phyloP scores from a whole-genome alignment of 2,113 vertebrate genomes.

The Chlamydotis undulata region DNA sequence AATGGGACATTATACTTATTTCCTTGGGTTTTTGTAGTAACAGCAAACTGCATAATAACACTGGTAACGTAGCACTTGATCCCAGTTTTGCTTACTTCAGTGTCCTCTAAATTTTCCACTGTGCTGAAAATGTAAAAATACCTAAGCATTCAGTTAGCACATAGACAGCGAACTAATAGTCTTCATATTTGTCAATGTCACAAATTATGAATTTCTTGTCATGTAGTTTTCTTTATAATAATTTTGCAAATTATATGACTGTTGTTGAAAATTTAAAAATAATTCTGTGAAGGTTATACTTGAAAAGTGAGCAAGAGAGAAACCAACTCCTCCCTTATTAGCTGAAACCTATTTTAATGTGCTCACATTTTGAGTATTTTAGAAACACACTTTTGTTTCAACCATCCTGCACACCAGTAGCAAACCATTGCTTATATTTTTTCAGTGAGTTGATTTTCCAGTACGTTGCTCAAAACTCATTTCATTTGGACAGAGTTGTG shows the following conservation, averaged over 20 bases:
- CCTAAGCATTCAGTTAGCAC: background rate
- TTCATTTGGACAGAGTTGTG: slow-evolving; percentile 6
- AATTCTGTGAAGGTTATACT: background rate
- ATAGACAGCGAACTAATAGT: background rate
- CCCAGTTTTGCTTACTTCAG: background rate
- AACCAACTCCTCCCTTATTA: background rate
- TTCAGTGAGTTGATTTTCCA: background rate
- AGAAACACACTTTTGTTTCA: background rate
- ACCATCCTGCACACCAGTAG: background rate
- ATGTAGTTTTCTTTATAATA: background rate
- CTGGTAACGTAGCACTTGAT: background rate
- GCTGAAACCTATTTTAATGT: background rate
- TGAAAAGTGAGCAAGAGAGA: background rate
- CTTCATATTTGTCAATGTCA: background rate
- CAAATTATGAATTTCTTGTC: background rate
- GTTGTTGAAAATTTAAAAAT: background rate
- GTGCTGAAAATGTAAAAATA: background rate
- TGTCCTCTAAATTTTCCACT: background rate
- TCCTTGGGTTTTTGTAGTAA: background rate
- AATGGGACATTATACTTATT: background rate
- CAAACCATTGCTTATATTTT: background rate
- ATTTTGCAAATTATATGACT: background rate
- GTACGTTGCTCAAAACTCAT: background rate
- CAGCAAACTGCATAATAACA: background rate
- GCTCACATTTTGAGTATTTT: background rate